Evolutionary conservation across 2,888 invertebrate species (phyloP), one percentile per base, ranked within the genome.

Genomic region (Galerucella nymphaeae): DNA sequence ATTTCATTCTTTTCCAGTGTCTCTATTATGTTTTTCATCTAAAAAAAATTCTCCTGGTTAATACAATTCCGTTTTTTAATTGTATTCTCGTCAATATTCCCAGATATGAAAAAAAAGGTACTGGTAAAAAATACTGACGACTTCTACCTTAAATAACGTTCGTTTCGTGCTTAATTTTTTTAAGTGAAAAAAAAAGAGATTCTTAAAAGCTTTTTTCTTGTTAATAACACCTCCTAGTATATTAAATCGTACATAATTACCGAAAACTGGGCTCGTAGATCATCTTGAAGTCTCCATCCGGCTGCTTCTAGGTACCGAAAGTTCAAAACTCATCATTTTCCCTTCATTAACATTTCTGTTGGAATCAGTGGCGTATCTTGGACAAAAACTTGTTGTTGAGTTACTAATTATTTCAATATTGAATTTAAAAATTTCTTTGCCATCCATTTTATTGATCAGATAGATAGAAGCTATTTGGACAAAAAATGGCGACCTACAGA

Each of bases 271-370:
- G 69, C 72, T 73, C 74, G 68, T 77, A 74, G 64, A 75, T 76
- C 76, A 75, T 75, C 58, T 70, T 66, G 71, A 77, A 74, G 72
- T 71, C 64, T 75, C 65, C 76, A 72, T 77, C 77, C 77, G 77
- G 76, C 66, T 62, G 61, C 42, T 62, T 62, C 61, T 41, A 62
- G 61, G 61, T 62, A 62, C 61, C 41, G 42, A 62, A 62, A 62
- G 41, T 41, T 62, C 42, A 62, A 42, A 62, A 41, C 61, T 62
- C 18, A 62, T 42, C 61, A 18, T 42, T 42, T 62, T 41, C 61
- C 61, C 61, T 41, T 62, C 38, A 62, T 62, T 62, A 62, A 62
- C 42, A 62, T 62, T 62, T 62, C 41, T 62, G n/a, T 62, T 62
- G 13, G 13, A 42, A 62, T 10, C 61, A 62, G 61, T 18, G 61